Evolutionary conservation across 1,140 invertebrate species (phyloP).

Genomic region (Drosophila carrolli): DNA sequence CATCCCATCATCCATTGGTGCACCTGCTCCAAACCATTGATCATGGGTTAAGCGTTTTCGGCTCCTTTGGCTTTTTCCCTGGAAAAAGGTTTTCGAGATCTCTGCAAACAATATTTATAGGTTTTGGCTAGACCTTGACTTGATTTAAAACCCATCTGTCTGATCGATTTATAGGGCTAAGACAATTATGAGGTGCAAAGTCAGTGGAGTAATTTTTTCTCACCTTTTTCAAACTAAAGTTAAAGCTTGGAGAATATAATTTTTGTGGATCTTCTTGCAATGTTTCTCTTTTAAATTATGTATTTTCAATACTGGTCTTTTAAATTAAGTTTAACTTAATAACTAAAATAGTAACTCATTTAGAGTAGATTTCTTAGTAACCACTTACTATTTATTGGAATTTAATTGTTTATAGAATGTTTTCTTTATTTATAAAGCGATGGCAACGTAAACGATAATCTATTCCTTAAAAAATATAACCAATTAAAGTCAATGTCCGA

Average conservation of each 20-base stretch:
- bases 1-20: background rate
- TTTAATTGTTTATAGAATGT: background rate
- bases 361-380: too few relatives aligned
- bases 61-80: slow-evolving; percentile 29
- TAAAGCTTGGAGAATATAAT: background rate
- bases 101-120: slow-evolving; percentile 12
- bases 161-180: slow-evolving; percentile 23
- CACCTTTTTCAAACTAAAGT: background rate
- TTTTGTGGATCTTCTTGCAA: too few relatives aligned
- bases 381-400: background rate
- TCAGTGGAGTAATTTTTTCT: background rate
- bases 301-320: too few relatives aligned
- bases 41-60: slow-evolving; percentile 17
- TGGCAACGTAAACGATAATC: background rate
- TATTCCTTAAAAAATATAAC: background rate
- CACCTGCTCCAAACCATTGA: slow-evolving; percentile 35
- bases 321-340: too few relatives aligned
- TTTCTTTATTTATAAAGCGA: background rate
- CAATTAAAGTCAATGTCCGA: too few relatives aligned
- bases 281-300: too few relatives aligned
- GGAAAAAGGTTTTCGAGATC: slow-evolving; percentile 10
- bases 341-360: too few relatives aligned
- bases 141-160: slow-evolving; percentile 21
- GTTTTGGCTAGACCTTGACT: slow-evolving; percentile 25
- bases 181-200: slow-evolving; percentile 21